phyloP scores from a whole-genome alignment of 2,797 vertebrate genomes.

The Chelon labrosus region DNA sequence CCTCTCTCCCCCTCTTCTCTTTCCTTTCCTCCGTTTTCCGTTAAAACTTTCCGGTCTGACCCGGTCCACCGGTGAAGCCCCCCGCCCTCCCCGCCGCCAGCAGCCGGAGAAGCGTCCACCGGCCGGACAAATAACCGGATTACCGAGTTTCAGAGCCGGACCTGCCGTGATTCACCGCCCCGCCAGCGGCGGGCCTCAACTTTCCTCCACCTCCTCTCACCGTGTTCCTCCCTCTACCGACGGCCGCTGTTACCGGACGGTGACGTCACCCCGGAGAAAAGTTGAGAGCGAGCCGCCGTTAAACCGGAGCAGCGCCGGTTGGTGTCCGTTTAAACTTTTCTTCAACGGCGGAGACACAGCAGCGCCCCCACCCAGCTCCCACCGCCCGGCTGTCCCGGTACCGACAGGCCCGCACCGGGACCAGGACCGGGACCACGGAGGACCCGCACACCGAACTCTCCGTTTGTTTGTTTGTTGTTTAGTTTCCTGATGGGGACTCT shows the following conservation, averaged over 20 bases:
- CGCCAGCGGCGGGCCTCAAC: conserved; percentile 36
- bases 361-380: conserved; percentile 49
- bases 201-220: conserved; percentile 6
- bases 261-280: conserved; percentile 45
- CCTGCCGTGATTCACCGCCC: conserved; percentile 52
- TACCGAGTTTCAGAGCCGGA: conserved; percentile 36
- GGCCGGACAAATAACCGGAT: conserved; percentile 26
- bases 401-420: conserved; percentile 51
- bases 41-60: conserved; percentile 5
- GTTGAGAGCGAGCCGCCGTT: neutral
- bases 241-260: conserved; percentile 11
- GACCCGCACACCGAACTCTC: conserved; percentile 18
- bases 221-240: neutral
- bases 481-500: neutral
- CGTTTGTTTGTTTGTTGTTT: neutral
- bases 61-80: neutral
- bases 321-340: conserved; percentile 33
- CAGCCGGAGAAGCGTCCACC: neutral
- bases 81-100: neutral
- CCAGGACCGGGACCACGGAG: conserved; percentile 24
- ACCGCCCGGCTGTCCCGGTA: conserved; percentile 50
- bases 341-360: conserved; percentile 1
- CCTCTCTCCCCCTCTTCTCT: conserved; percentile 18
- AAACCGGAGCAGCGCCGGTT: conserved; percentile 17
- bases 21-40: conserved; percentile 32